Conservation (phyloP, 64 coral and sea anemone genomes). For the Orbicella faveolata region DNA sequence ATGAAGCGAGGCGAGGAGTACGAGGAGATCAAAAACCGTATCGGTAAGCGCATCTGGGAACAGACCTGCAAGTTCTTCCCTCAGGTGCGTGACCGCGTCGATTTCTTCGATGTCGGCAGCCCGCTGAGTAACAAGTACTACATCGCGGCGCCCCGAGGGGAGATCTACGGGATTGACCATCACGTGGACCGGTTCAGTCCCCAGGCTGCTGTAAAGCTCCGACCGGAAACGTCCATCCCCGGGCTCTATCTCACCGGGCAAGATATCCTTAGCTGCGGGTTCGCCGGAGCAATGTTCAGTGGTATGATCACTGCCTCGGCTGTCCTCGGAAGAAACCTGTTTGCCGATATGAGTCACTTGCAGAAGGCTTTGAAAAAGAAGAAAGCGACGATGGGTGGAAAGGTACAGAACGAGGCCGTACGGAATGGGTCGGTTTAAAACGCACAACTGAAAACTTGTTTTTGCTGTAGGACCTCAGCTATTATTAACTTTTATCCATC, state of each 20-base stretch:
- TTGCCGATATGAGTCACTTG: slow-evolving; percentile 46
- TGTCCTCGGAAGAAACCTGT: slow-evolving; percentile 74
- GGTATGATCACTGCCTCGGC: slow-evolving; percentile 82
- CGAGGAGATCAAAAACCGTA: slow-evolving; percentile 80
- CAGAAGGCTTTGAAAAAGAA: neutral
- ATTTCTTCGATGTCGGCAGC: slow-evolving; percentile 90
- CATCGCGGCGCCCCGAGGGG: slow-evolving; percentile 75
- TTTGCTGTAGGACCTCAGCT: neutral
- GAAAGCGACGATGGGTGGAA: neutral
- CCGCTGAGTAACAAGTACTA: slow-evolving; percentile 86
- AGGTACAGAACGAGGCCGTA: neutral
- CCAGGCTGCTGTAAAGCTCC: slow-evolving; percentile 58
- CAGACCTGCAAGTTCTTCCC: slow-evolving; percentile 78
- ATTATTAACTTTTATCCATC: too few species aligned
- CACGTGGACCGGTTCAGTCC: slow-evolving; percentile 82
- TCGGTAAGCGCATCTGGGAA: slow-evolving; percentile 86
- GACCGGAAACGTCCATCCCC: slow-evolving; percentile 71
- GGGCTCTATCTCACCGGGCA: slow-evolving; percentile 90
- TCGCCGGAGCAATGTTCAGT: slow-evolving; percentile 76
- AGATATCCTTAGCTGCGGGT: slow-evolving; percentile 80
- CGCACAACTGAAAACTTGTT: neutral
- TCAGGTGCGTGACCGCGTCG: slow-evolving; percentile 67
- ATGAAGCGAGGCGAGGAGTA: slow-evolving; percentile 94
- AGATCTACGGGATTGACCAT: slow-evolving; percentile 94
- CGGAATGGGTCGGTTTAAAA: neutral